Percentiles rank a stretch among this genome's conserved stretches.
These are phyloP conservation scores for Cardiocondyla obscurior DNA, from an alignment of 1,140 invertebrate genomes.

Conservation along the genomic window DNA sequence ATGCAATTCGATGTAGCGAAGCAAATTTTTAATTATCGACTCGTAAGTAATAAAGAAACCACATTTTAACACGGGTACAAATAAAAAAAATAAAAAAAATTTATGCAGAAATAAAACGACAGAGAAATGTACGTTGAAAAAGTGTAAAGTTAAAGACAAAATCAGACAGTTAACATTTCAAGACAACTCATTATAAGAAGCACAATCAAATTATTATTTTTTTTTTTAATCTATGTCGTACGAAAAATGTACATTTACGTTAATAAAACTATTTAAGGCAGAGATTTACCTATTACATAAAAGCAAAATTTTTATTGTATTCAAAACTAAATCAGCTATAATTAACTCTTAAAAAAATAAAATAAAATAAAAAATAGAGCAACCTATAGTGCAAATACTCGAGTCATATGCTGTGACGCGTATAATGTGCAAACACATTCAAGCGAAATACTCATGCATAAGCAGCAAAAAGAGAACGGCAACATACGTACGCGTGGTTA, in stretches of 20 bases:
- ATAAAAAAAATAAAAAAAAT: neutral
- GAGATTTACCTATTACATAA: neutral
- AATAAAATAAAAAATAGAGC: constrained; percentile 7
- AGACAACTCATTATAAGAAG: neutral
- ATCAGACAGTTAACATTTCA: neutral
- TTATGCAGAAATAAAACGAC: neutral
- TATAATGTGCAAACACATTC: constrained; percentile 7
- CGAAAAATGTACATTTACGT: neutral
- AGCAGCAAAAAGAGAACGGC: constrained; percentile 19
- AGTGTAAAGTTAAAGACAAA: neutral
- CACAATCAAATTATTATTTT: neutral
- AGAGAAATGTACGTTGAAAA: neutral
- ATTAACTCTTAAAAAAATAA: too few species aligned
- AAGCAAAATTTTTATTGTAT: neutral
- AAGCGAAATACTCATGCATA: neutral
- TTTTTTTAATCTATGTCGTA: neutral
- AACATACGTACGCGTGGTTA: neutral
- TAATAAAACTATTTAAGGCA: neutral
- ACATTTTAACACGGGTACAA: neutral
- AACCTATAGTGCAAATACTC: neutral
- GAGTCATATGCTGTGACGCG: neutral
- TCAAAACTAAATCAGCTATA: neutral
- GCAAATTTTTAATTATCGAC: neutral
- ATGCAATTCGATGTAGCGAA: neutral
- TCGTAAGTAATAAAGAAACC: neutral